Conservation (phyloP, 2,797 vertebrate species). For the Chiloscyllium punctatum region DNA sequence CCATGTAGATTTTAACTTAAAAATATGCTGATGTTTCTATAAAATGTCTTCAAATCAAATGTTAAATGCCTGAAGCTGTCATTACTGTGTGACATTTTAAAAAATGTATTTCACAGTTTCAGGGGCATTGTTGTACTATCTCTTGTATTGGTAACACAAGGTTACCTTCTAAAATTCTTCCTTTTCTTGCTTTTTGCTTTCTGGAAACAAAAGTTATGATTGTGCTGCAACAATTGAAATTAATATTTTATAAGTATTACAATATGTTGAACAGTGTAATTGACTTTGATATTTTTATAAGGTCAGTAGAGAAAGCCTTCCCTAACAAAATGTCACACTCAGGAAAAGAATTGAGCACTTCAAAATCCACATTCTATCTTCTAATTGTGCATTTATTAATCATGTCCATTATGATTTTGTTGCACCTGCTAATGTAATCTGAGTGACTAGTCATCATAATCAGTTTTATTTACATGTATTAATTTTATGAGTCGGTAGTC, state of each 20-base stretch:
- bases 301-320: background rate
- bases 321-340: background rate
- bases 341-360: background rate
- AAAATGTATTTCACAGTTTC: background rate
- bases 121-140: background rate
- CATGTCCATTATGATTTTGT: slow-evolving; percentile 1
- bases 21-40: background rate
- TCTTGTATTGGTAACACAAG: background rate
- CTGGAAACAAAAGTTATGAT: slow-evolving; percentile 1
- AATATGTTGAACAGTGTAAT: background rate
- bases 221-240: background rate
- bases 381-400: background rate
- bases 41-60: background rate
- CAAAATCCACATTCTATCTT: background rate
- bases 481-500: too few relatives aligned
- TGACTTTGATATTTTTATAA: background rate
- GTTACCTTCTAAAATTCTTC: background rate
- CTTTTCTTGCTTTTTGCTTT: background rate
- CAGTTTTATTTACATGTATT: background rate
- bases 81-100: background rate
- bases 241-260: background rate
- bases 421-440: background rate
- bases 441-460: background rate
- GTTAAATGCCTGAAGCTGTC: background rate
- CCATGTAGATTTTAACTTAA: background rate